These are phyloP conservation scores for Decapterus maruadsi DNA, from an alignment of 2,797 vertebrate species.

Conservation along the genomic window DNA sequence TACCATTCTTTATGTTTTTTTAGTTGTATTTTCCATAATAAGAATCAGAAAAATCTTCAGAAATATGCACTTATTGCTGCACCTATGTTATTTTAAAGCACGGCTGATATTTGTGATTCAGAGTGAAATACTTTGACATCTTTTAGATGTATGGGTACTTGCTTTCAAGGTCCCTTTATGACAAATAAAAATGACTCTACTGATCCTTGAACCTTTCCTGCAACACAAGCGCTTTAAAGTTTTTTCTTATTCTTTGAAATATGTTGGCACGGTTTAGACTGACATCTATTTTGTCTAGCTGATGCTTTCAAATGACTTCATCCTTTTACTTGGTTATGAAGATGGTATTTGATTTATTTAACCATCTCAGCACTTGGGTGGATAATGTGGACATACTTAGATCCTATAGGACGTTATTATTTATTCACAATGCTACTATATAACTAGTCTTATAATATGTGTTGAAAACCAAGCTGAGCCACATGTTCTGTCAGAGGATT, in stretches of 20 bases:
- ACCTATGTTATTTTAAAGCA: too few relatives aligned
- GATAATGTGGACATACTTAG: not conserved
- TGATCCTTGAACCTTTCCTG: too few relatives aligned
- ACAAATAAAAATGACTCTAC: not conserved
- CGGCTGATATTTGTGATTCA: not conserved
- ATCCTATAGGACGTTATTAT: not conserved
- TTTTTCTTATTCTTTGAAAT: not conserved
- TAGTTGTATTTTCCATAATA: not conserved
- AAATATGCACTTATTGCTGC: not conserved
- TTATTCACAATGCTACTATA: not conserved
- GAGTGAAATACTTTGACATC: not conserved
- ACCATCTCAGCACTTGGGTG: not conserved
- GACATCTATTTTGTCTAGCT: not conserved
- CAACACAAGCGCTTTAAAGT: too few relatives aligned
- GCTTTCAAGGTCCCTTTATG: not conserved
- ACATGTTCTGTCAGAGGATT: not conserved
- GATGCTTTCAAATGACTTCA: not conserved
- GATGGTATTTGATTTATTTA: not conserved
- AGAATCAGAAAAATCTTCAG: not conserved
- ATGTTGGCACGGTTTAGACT: not conserved
- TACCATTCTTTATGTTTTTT: not conserved
- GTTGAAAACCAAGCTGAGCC: not conserved
- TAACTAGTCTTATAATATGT: not conserved
- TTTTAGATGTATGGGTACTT: not conserved
- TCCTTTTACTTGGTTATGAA: too few relatives aligned